Percentiles rank a stretch among this genome's conserved stretches.
phyloP scores from a whole-genome alignment of 2,888 invertebrate species.

The Empis livida region DNA sequence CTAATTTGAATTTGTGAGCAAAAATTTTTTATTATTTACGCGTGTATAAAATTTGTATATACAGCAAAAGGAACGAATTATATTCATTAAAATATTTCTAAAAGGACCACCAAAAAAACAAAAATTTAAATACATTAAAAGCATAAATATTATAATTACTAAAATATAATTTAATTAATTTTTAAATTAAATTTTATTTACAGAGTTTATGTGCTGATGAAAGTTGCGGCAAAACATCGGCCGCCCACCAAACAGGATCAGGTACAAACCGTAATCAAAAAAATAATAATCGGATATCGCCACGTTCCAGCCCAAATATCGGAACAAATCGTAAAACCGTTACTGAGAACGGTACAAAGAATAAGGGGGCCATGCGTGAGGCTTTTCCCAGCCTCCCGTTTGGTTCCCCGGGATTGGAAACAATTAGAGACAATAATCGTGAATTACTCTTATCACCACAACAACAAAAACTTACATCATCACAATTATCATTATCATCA shows the following conservation, averaged over 20 bases:
- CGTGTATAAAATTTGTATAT: too few relatives aligned
- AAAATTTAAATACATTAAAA: too few relatives aligned
- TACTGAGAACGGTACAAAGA: constrained; percentile 13
- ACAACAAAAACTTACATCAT: constrained; percentile 3
- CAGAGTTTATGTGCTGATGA: constrained; percentile 15
- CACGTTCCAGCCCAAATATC: constrained; percentile 11
- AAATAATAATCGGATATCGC: constrained; percentile 8
- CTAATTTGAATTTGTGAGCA: too few relatives aligned
- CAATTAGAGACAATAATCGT: constrained; percentile 12
- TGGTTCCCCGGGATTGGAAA: constrained; percentile 16
- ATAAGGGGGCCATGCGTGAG: constrained; percentile 18
- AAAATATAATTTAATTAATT: too few relatives aligned
- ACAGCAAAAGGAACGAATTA: too few relatives aligned
- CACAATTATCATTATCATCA: constrained; percentile 3
- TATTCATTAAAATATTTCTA: background rate
- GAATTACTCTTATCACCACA: constrained; percentile 8
- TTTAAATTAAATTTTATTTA: too few relatives aligned
- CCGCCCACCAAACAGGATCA: constrained; percentile 8
- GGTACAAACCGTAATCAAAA: background rate
- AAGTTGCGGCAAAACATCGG: constrained; percentile 12
- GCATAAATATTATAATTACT: too few relatives aligned
- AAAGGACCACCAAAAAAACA: background rate
- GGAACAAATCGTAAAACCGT: constrained; percentile 11
- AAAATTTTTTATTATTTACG: too few relatives aligned
- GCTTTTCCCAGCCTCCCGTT: constrained; percentile 19